Base-by-base conservation (phyloP, 2,113 vertebrate species). In the Lathamus discolor region DNA sequence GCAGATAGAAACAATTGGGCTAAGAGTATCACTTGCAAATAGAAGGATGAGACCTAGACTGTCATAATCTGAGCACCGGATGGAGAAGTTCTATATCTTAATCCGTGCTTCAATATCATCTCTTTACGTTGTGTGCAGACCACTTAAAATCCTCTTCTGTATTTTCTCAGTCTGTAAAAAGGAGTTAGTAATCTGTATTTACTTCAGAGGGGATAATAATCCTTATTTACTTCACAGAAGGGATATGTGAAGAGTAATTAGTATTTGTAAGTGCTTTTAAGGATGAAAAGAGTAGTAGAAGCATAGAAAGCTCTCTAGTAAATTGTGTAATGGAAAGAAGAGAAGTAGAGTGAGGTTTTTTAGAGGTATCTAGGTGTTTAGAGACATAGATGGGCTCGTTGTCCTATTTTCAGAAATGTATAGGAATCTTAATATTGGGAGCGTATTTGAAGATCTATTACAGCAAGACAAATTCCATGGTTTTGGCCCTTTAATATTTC, bases 231-330 rank as follows among this genome's bases (percentile, higher is more conserved):
- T 67, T 96, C 85, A 70, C 85, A 87, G 78, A 86, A 90, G 51
- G 61, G 90, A 67, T 95, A 91, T 80, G 37, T 74, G 79, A 88
- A 67, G 41, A 75, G 66, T 92, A 93, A 97, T 96, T 96, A 92
- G 64, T 94, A 67, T 93, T 92, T 73, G 11, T 90, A 62, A 92
- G 91, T 80, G 61, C 41, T 92, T 95, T 88, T 92, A 80, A 78
- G 70, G 46, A 86, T 90, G 54, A 83, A 84, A 75, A 86, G 48
- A 39, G 35, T 43, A 46, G 41, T 72, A 55, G 59, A 82, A 44
- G 37, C 48, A 16, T 10, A 18, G 72, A 72, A 75, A 43, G 29
- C 25, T 80, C 22, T 59, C 33, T 28, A 51, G 64, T 64, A 73
- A 92, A 82, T 37, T 48, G 11, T 69, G 10, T 54, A 17, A 62